These are phyloP conservation scores for Burhinus bistriatus DNA, from an alignment of 2,113 vertebrate species.

Conservation along the genomic window DNA sequence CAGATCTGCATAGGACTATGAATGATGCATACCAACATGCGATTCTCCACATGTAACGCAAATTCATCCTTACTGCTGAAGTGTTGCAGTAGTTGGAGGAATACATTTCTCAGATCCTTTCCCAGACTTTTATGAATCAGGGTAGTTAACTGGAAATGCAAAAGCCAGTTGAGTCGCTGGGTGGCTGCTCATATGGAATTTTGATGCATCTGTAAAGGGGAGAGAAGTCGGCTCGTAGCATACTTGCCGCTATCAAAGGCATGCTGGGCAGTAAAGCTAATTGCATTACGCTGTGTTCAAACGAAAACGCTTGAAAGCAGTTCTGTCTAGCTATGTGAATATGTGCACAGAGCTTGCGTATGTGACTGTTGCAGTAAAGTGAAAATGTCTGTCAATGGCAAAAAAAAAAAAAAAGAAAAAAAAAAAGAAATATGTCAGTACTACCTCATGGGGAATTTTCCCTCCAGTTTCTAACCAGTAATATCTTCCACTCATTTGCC, in stretches of 20 bases:
- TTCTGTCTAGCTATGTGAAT: not conserved
- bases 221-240: not conserved
- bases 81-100: not conserved
- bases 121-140: conserved; percentile 35
- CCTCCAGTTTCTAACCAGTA: not conserved
- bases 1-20: not conserved
- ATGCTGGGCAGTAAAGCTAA: conserved; percentile 6
- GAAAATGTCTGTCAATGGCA: not conserved
- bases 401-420: not conserved
- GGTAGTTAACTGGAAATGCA: conserved; percentile 38
- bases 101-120: not conserved
- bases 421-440: not conserved
- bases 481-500: not conserved
- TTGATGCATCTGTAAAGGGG: conserved; percentile 18
- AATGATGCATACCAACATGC: not conserved
- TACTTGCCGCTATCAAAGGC: conserved; percentile 29
- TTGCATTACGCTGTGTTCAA: not conserved
- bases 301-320: not conserved
- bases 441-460: not conserved
- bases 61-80: not conserved
- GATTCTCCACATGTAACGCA: not conserved
- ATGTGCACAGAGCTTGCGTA: not conserved
- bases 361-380: not conserved
- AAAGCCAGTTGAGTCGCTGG: not conserved
- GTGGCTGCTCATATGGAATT: conserved; percentile 51